A percentile compares a stretch with the other conserved stretches of the same genome.
Conservation (phyloP, 2,888 invertebrate species). For the Anthrax anthrax region DNA sequence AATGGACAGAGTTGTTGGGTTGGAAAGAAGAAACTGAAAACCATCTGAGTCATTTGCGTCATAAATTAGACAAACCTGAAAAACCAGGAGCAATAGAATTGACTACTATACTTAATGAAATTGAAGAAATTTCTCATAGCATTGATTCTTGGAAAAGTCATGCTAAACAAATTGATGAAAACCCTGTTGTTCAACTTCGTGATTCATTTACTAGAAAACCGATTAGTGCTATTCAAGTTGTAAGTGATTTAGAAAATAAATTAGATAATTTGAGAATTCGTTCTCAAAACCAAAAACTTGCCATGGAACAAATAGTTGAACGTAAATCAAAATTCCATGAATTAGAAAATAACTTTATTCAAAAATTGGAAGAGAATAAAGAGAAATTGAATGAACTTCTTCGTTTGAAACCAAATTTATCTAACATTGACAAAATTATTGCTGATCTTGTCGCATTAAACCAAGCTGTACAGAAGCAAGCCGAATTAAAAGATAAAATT, state of each 20-base stretch:
- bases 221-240: constrained; percentile 53
- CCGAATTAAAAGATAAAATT: constrained; percentile 50
- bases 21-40: constrained; percentile 70
- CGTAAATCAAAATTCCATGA: constrained; percentile 67
- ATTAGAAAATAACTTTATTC: constrained; percentile 53
- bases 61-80: constrained; percentile 57
- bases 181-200: constrained; percentile 50
- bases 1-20: constrained; percentile 68
- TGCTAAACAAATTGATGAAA: constrained; percentile 52
- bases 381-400: constrained; percentile 24
- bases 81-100: constrained; percentile 58
- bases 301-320: constrained; percentile 53
- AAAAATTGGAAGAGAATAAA: constrained; percentile 42
- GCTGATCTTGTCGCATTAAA: constrained; percentile 40
- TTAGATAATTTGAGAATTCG: constrained; percentile 51
- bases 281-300: constrained; percentile 50
- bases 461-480: constrained; percentile 42
- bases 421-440: constrained; percentile 33
- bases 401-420: constrained; percentile 22
- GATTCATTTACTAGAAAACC: constrained; percentile 57
- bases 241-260: constrained; percentile 58
- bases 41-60: constrained; percentile 64
- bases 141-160: constrained; percentile 56
- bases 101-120: constrained; percentile 51
- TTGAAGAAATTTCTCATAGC: constrained; percentile 51